Evolutionary conservation across 2,888 invertebrate genomes (phyloP), one percentile per base, ranked within the genome.

Genomic region (Ptychoptera albimana): DNA sequence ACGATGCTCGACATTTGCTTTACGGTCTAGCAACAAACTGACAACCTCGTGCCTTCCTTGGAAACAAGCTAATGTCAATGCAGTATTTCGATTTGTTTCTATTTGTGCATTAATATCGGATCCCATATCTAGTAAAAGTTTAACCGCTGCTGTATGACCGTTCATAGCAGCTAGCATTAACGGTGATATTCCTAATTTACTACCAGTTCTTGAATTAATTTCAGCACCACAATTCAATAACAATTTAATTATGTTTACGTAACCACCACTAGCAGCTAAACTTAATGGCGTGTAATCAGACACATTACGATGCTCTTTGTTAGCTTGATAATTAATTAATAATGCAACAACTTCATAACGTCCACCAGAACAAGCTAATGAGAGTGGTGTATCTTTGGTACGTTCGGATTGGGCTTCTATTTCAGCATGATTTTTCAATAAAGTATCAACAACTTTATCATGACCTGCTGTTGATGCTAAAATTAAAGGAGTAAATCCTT

Each of bases 121-220:
- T 51, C 97, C 97, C 79, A 91, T 91, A 66, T 98, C 97, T 46
- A 98, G 73, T 46, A 98, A 72, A 49, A 97, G 69, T 57, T 89
- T 85, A 38, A 97, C 97, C 37, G 96, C 96, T 48, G 89, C 87
- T 58, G 84, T 82, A 60, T 92, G 91, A 0, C 97, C 97, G 71
- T 98, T 98, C 97, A 98, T 98, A 16, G 97, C 93, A 13, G 97
- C 96, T 59, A 98, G 67, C 98, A 98, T 99, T 44, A 99, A 73
- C 5, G 98, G 98, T 1, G 96, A 96, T 57, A 98, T 98, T 52
- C 98, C 97, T 46, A 97, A 72, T 68, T 97, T 96, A 51, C 92
- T 92, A 40, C 94, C 94, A 42, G 91, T 92, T 51, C 92, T 78
- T 12, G 97, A 97, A 71, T 98, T 98, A 53, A 98, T 98, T 68